phyloP scores from a whole-genome alignment of 2,113 vertebrate genomes.

The Rhinogobius similis region DNA sequence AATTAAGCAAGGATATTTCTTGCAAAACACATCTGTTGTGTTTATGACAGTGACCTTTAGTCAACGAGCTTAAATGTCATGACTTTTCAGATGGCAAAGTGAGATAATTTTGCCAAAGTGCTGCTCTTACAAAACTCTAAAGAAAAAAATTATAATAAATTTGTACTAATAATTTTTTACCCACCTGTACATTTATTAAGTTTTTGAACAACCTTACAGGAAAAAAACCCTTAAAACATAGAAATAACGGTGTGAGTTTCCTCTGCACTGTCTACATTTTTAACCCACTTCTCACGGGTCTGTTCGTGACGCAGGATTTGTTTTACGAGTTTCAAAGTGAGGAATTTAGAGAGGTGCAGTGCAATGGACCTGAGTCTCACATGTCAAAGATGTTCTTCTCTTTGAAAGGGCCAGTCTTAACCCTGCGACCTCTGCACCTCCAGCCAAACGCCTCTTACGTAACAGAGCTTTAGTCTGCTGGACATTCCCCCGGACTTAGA shows the following conservation, averaged over 20 bases:
- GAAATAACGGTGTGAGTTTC: background rate
- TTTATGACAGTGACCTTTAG: no score
- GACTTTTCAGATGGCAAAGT: no score
- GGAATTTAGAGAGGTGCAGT: conserved; percentile 2
- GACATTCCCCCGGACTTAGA: conserved; percentile 43
- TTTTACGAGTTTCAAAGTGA: background rate
- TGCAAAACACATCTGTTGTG: no score
- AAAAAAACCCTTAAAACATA: background rate
- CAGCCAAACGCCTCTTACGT: conserved; percentile 55
- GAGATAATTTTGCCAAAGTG: no score
- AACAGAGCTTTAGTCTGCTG: conserved; percentile 59
- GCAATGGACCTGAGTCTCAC: conserved; percentile 2
- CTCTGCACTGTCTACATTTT: background rate
- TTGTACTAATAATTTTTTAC: no score
- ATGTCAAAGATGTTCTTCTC: conserved; percentile 16
- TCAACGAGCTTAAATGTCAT: no score
- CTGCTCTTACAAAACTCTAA: no score
- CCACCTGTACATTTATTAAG: no score
- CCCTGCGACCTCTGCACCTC: conserved; percentile 13
- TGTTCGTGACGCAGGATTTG: background rate
- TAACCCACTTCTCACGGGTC: background rate
- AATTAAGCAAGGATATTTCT: no score
- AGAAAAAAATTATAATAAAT: no score
- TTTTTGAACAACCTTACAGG: no score
- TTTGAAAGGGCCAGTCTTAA: conserved; percentile 22